These are phyloP conservation scores for Plectrocnemia conspersa DNA, from an alignment of 1,140 invertebrate genomes.

Conservation along the genomic window DNA sequence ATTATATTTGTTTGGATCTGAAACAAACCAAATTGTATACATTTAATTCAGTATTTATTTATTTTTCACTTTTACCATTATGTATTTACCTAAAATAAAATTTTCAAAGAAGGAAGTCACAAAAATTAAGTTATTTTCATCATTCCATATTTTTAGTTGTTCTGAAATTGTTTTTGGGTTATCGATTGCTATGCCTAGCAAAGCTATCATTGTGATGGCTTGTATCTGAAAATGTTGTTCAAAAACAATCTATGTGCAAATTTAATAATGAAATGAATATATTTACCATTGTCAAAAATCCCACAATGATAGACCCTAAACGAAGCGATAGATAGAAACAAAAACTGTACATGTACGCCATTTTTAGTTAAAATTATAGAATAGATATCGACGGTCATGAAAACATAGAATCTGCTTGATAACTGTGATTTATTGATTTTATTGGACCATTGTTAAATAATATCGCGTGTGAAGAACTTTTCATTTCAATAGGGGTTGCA, in stretches of 20 bases:
- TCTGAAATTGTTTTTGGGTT: conserved; percentile 12
- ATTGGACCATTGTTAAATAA: no score
- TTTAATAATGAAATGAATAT: conserved; percentile 4
- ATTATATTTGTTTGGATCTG: conserved; percentile 29
- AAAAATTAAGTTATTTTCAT: conserved; percentile 24
- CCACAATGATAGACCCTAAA: conserved; percentile 29
- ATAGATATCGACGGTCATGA: no score
- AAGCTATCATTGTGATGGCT: conserved; percentile 8
- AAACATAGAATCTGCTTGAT: no score
- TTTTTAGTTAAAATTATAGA: conserved; percentile 10
- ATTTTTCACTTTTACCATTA: no score
- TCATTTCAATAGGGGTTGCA: no score
- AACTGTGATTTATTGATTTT: no score
- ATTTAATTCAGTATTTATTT: not conserved
- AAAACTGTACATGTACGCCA: conserved; percentile 31
- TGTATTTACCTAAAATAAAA: conserved; percentile 19
- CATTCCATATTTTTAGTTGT: conserved; percentile 21
- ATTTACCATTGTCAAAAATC: conserved; percentile 25
- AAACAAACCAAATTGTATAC: conserved; percentile 16
- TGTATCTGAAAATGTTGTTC: conserved; percentile 22
- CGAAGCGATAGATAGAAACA: conserved; percentile 33
- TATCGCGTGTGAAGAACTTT: no score
- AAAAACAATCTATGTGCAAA: not conserved
- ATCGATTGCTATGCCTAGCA: conserved; percentile 16
- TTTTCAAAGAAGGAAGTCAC: conserved; percentile 7